Conservation (phyloP, 2,888 invertebrate genomes). For the Nomada ruficornis region DNA sequence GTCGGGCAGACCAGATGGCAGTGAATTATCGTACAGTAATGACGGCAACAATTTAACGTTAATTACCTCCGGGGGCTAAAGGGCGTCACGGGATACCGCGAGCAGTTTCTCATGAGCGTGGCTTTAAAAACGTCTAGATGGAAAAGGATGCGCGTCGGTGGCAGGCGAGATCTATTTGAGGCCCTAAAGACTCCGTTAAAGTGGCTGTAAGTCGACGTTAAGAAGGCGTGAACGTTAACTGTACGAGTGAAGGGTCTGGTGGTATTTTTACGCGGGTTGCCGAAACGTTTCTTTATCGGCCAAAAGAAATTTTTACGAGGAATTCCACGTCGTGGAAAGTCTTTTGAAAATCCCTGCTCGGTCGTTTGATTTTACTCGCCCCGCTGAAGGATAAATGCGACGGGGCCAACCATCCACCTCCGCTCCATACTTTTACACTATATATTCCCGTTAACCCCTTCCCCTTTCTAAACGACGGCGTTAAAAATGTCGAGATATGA, state of each 20-base stretch:
- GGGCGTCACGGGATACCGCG: slow-evolving; percentile 45
- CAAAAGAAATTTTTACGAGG: slow-evolving; percentile 57
- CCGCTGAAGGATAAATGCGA: slow-evolving; percentile 2
- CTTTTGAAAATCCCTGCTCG: slow-evolving; percentile 1
- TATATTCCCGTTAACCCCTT: not conserved
- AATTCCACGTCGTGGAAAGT: slow-evolving; percentile 18
- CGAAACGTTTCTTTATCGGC: slow-evolving; percentile 62
- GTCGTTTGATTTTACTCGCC: not conserved
- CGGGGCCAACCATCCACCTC: not conserved
- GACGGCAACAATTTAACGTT: slow-evolving; percentile 66
- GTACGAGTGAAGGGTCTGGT: slow-evolving; percentile 66
- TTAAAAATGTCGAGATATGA: no score
- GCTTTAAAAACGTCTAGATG: slow-evolving; percentile 67
- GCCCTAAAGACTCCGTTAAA: slow-evolving; percentile 82
- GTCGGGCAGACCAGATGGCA: slow-evolving; percentile 48
- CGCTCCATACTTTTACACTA: not conserved
- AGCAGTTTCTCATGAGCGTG: slow-evolving; percentile 48
- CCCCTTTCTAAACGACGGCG: not conserved
- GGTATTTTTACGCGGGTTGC: slow-evolving; percentile 76
- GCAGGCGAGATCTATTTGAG: slow-evolving; percentile 78
- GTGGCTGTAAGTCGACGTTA: slow-evolving; percentile 80
- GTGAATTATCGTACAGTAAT: slow-evolving; percentile 56
- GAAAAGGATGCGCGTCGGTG: slow-evolving; percentile 50
- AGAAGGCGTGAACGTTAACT: slow-evolving; percentile 74
- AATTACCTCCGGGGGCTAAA: slow-evolving; percentile 64